Evolutionary conservation across 1,140 invertebrate genomes (phyloP), one percentile per base, ranked within the genome.

Genomic region (Trachelipus rathkii): DNA sequence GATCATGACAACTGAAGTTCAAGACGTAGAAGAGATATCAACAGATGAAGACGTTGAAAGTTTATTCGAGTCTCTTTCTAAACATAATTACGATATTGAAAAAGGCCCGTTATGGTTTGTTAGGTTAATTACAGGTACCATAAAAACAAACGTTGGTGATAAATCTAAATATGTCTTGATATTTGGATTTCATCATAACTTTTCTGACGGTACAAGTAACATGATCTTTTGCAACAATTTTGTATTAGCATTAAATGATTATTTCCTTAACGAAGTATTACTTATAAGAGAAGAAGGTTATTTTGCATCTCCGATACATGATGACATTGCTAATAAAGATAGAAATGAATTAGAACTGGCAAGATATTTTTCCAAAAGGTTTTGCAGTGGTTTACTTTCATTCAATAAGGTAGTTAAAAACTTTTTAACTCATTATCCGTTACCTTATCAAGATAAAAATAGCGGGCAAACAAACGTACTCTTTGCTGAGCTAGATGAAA

Each of bases 191-290:
- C 80, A 81, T 71, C 80, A 81, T 46, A 81, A 81, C 44, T 73
- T 81, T 15, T 78, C 75, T 44, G 80, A 81, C 44, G 80, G 80
- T 7, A 81, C 77, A 44, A 81, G 77, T 10, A 81, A 81, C 71
- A 81, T 81, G 77, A 81, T 77, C 43, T 81, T 81, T 60, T 81
- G 80, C 43, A 76, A 79, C 66, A 73, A 78, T 44, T 81, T 81
- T 44, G 45, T 81, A n/a, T 68, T 73, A n/a, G 77, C 78, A 5
- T 46, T 81, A 13, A 81, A 81, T 70, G 75, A 75, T 66, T 71
- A 78, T 13, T 24, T 77, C 24, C 45, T 71, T 19, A 75, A 75
- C 0, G 75, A 75, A 21, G 50, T 50, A 6, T 50, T 78, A 13
- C 75, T 77, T 60, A 72, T 81, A 75, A 67, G 67, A 9, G 75